Evolutionary conservation across 2,888 invertebrate genomes (phyloP).

Genomic region (Chalcosyrphus nemorum): DNA sequence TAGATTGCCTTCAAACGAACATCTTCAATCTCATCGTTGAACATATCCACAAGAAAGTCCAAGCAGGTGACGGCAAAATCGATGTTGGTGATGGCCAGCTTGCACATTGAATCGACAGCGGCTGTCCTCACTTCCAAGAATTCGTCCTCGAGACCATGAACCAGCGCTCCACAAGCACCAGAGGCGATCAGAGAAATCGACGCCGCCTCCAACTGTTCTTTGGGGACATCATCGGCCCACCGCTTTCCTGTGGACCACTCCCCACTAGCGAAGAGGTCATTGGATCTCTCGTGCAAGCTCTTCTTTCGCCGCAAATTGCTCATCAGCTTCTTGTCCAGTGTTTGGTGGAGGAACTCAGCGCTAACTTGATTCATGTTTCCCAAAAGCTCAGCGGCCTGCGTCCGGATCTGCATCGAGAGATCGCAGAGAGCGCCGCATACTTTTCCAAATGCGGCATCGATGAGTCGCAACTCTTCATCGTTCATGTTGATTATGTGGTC

Average conservation of each 20-base stretch:
- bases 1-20: conserved; percentile 97
- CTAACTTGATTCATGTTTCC: conserved; percentile 95
- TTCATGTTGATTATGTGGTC: conserved; percentile 90
- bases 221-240: conserved; percentile 92
- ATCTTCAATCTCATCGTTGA: conserved; percentile 99
- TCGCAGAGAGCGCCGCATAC: conserved; percentile 97
- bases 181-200: conserved; percentile 91
- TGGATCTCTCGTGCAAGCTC: conserved; percentile 92
- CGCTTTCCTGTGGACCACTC: conserved; percentile 96
- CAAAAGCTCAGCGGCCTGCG: conserved; percentile 91
- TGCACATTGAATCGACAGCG: conserved; percentile 95
- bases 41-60: conserved; percentile 99
- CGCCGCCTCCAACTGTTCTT: conserved; percentile 89
- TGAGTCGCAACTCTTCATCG: conserved; percentile 92
- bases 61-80: conserved; percentile 94
- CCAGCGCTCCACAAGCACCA: conserved; percentile 98
- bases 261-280: conserved; percentile 91
- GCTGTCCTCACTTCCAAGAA: conserved; percentile 98
- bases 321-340: conserved; percentile 98
- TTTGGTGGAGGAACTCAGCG: conserved; percentile 95
- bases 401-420: conserved; percentile 93
- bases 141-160: conserved; percentile 99
- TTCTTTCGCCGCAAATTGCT: conserved; percentile 94
- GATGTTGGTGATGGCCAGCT: conserved; percentile 91
- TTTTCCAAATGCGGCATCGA: conserved; percentile 98